phyloP scores from a whole-genome alignment of 2,888 invertebrate genomes.

The Hyposoter dolosus region DNA sequence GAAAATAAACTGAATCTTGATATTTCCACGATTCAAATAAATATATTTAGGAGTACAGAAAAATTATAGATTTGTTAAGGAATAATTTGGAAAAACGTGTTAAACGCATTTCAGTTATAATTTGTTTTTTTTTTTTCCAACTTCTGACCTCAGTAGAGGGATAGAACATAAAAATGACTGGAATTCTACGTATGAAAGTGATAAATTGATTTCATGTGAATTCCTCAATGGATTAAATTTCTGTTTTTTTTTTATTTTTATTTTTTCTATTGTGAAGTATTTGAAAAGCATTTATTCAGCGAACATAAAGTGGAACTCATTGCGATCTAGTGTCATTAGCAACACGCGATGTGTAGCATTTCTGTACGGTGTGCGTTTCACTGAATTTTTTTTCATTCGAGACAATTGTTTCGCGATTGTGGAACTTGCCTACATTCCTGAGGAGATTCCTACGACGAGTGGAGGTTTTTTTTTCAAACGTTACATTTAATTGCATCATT shows the following conservation, averaged over 20 bases:
- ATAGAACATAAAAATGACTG: neutral
- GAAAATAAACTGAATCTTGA: neutral
- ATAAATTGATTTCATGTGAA: neutral
- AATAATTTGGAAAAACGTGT: neutral
- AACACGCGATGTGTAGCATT: neutral
- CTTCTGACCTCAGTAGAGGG: neutral
- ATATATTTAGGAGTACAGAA: neutral
- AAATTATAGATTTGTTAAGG: too few relatives aligned
- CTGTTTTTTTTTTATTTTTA: neutral
- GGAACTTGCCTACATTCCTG: slow-evolving; percentile 1
- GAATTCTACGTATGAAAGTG: neutral
- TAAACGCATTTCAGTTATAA: neutral
- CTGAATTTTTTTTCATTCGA: slow-evolving; percentile 20
- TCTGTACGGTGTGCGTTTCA: neutral
- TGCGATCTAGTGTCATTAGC: slow-evolving; percentile 6
- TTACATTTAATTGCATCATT: slow-evolving; percentile 26
- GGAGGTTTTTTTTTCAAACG: slow-evolving; percentile 2
- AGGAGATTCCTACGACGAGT: neutral
- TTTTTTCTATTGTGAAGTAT: neutral
- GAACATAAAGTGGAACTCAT: neutral
- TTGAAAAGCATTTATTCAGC: neutral
- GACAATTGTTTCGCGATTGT: slow-evolving; percentile 14
- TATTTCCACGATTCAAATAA: neutral
- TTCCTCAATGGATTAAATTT: neutral
- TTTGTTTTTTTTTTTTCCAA: too few relatives aligned